Evolutionary conservation across 2,113 vertebrate species (phyloP).

Genomic region (Acrocephalus kingi): DNA sequence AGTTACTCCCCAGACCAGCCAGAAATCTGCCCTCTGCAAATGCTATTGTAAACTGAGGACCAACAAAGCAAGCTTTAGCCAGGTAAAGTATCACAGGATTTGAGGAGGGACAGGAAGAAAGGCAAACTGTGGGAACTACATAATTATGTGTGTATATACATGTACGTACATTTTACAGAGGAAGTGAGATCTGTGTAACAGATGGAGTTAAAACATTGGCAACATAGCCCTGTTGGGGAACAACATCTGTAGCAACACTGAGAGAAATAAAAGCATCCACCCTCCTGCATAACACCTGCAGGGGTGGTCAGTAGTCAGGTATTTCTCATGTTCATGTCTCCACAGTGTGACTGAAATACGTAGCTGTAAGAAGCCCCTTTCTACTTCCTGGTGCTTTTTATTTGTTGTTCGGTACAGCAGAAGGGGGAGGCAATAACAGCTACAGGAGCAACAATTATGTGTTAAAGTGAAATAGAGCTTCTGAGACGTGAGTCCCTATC

Average conservation of each 20-base stretch:
- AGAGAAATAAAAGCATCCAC: constrained; percentile 1
- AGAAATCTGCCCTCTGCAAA: not conserved
- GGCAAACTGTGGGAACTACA: fast-evolving
- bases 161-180: not conserved
- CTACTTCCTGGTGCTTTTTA: not conserved
- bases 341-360: not conserved
- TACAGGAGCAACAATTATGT: not conserved
- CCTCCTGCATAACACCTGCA: not conserved
- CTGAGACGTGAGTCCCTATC: not conserved
- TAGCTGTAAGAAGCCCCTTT: not conserved
- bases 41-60: not conserved
- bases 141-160: not conserved
- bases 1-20: not conserved
- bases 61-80: not conserved
- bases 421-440: not conserved
- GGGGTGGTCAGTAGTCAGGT: not conserved
- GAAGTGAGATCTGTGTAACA: not conserved
- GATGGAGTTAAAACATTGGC: not conserved
- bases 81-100: not conserved
- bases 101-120: not conserved
- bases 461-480: not conserved
- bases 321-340: not conserved
- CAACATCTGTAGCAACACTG: constrained; percentile 32
- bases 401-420: not conserved
- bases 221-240: not conserved